Evolutionary conservation across 2,888 invertebrate species (phyloP).

Genomic region (Hemistola chrysoprasaria): DNA sequence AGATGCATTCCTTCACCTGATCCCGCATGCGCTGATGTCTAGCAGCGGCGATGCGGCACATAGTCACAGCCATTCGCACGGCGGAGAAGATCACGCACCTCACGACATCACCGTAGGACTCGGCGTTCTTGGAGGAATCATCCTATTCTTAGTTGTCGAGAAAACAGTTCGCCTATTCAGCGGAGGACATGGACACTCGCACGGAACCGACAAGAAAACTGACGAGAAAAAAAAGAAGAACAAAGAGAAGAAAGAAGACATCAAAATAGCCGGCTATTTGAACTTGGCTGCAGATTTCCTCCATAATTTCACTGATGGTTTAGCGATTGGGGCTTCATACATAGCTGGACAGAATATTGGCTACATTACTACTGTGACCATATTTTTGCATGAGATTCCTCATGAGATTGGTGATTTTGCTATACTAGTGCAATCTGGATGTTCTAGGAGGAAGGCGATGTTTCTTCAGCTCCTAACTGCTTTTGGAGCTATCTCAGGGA

Average conservation of each 20-base stretch:
- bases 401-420: slow-evolving; percentile 99
- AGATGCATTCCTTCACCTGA: slow-evolving; percentile 99
- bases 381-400: slow-evolving; percentile 98
- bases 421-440: slow-evolving; percentile 98
- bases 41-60: slow-evolving; percentile 67
- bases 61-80: slow-evolving; percentile 80
- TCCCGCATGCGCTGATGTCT: slow-evolving; percentile 93
- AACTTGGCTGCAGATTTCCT: slow-evolving; percentile 99
- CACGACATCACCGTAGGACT: slow-evolving; percentile 96
- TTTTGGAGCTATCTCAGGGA: slow-evolving; percentile 96
- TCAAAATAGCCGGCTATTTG: slow-evolving; percentile 89
- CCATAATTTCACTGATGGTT: slow-evolving; percentile 99
- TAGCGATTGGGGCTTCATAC: slow-evolving; percentile 99
- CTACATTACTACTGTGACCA: slow-evolving; percentile 95
- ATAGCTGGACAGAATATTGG: slow-evolving; percentile 94
- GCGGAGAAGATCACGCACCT: slow-evolving; percentile 67
- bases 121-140: slow-evolving; percentile 96
- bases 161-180: slow-evolving; percentile 94
- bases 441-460: slow-evolving; percentile 96
- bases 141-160: slow-evolving; percentile 96
- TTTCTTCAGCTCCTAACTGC: slow-evolving; percentile 96
- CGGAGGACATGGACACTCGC: slow-evolving; percentile 90
- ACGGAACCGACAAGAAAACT: slow-evolving; percentile 72
- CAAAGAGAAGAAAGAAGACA: slow-evolving; percentile 69
- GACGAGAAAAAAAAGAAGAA: slow-evolving; percentile 65